Evolutionary conservation across 1,140 invertebrate genomes (phyloP), one percentile per base, ranked within the genome.

Genomic region (Trialeurodes vaporariorum): DNA sequence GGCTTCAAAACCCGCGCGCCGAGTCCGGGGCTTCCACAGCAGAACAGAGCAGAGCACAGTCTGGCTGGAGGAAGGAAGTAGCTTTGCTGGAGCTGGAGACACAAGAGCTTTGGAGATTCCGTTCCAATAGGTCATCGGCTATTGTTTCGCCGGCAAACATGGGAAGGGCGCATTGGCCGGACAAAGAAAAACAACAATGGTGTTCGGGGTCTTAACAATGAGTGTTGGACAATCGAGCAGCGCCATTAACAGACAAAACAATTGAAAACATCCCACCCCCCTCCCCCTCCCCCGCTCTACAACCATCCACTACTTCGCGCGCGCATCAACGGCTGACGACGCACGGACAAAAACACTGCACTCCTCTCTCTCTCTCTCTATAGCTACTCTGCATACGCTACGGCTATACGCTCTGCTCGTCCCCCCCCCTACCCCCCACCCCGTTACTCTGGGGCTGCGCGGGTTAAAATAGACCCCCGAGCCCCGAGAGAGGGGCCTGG

Each of bases 161-260:
- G 34, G 34, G 34, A 49, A 17, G 34, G 34, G 5, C 5, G 34
- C n/a, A n/a, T n/a, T n/a, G 17, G 34, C 34, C 34, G 34, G 34
- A 49, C 34, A 49, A 49, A 49, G 34, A 49, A n/a, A n/a, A n/a
- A 49, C 34, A 49, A 49, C 34, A 49, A 49, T 49, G n/a, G n/a
- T n/a, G 34, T 17, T 49, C 34, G 5, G 34, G n/a, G 34, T 49
- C 34, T 49, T 49, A 49, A 49, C 34, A 49, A 49, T 49, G 34
- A 49, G 34, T 49, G 34, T 49, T 17, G 34, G 34, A 49, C 34
- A 49, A 49, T 49, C 34, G 34, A 49, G 34, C 34, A 49, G 34
- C 34, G 34, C 34, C 34, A 49, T 49, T 49, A 49, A 49, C 34
- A 49, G 34, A 49, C 34, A 49, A 49, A 49, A 49, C 34, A 49